Percentiles rank a stretch among this genome's conserved stretches.
phyloP scores from a whole-genome alignment of 2,888 invertebrate species.

The Lumbricus terrestris region DNA sequence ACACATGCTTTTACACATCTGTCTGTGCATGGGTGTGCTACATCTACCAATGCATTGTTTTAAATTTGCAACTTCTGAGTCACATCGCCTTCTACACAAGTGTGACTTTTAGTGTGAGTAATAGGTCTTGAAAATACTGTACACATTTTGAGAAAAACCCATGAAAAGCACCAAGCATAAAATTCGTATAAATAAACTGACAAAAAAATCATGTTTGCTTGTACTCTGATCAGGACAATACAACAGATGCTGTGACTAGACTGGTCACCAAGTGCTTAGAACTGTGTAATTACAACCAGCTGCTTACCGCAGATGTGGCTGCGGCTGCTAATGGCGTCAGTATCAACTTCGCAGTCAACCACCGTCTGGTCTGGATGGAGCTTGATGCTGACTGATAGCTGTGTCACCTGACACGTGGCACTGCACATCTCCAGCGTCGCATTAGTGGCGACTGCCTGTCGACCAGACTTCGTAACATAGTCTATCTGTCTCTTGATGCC shows the following conservation, averaged over 20 bases:
- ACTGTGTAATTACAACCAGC: neutral
- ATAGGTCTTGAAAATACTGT: too few relatives aligned
- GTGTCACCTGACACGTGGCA: constrained; percentile 60
- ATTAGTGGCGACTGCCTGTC: constrained; percentile 77
- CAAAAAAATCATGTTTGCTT: neutral
- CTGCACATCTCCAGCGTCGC: constrained; percentile 64
- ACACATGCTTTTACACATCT: too few relatives aligned
- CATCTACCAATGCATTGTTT: too few relatives aligned
- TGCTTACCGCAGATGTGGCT: constrained; percentile 75
- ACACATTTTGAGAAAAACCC: neutral
- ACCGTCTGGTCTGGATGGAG: constrained; percentile 83
- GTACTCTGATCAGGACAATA: neutral
- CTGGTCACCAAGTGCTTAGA: neutral
- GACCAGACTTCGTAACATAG: constrained; percentile 9
- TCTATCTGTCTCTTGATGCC: constrained; percentile 18
- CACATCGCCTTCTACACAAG: too few relatives aligned
- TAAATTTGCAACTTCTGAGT: too few relatives aligned
- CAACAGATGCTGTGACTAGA: neutral
- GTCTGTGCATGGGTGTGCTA: too few relatives aligned
- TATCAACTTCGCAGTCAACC: constrained; percentile 93
- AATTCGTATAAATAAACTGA: neutral
- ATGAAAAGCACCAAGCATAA: neutral
- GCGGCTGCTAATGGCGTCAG: constrained; percentile 81
- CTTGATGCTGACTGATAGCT: constrained; percentile 64
- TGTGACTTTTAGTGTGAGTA: too few relatives aligned